Evolutionary conservation across 2,113 vertebrate species (phyloP), one percentile per base, ranked within the genome.

Genomic region (Arothron firmamentum): DNA sequence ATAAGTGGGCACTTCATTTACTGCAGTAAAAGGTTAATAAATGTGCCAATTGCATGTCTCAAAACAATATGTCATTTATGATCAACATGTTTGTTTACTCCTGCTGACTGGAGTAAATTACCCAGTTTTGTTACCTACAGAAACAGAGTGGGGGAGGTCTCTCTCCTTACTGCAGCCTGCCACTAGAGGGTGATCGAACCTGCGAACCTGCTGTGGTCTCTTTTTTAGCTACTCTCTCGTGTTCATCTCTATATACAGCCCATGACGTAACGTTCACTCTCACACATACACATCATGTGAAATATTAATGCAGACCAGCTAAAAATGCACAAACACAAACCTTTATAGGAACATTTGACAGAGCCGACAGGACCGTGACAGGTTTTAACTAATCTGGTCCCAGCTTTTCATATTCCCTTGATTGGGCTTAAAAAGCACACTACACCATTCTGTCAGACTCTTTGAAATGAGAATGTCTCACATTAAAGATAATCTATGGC

Each of bases 401-500:
- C n/a, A 67, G 49, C 62, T 41, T 52, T 75, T 63, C 65, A 46
- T 58, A 62, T 17, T 28, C 6, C 57, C 17, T 83, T 62, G 70
- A 52, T 67, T 62, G 62, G 28, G 54, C 52, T 61, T 83, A 19
- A 70, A 50, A 50, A 59, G 65, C 57, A 41, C 31, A 60, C 60
- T 11, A 47, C 54, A 67, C 49, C 19, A 10, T 28, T 8, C 52
- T 45, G 60, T 56, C 68, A 55, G 56, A 41, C 25, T 62, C 74
- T 75, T 45, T 70, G 53, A 49, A 20, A 28, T 47, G 15, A 64
- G 69, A 8, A n/a, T 19, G 18, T 74, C 70, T 68, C 16, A 16
- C 43, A 14, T 45, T 45, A 45, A 63, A 48, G 34, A 54, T 74
- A 70, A 81, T 74, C 68, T 57, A 42, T 57, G 53, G 34, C 67